Evolutionary conservation across 2,888 invertebrate species (phyloP).

Genomic region (Biston betularia): DNA sequence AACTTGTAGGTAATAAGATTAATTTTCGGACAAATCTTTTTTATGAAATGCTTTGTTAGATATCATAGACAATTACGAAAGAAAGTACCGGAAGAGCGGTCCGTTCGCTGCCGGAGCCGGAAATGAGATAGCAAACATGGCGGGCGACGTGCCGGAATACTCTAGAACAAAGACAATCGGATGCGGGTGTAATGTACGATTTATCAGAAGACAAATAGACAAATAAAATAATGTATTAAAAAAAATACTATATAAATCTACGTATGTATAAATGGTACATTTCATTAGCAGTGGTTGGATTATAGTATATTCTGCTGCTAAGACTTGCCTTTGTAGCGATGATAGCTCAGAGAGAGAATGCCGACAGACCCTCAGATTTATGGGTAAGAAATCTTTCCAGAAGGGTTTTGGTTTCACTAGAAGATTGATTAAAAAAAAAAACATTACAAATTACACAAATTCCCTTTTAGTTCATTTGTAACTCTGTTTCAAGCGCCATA

Average conservation of each 20-base stretch:
- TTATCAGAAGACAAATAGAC: neutral
- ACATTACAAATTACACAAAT: too few relatives aligned
- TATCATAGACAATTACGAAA: slow-evolving; percentile 46
- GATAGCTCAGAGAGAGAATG: slow-evolving; percentile 35
- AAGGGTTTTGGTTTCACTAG: slow-evolving; percentile 11
- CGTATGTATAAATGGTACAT: too few relatives aligned
- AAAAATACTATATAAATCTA: too few relatives aligned
- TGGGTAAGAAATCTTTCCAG: slow-evolving; percentile 27
- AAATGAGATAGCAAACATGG: slow-evolving; percentile 57
- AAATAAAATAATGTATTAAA: too few relatives aligned
- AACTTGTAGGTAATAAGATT: neutral
- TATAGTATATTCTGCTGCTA: too few relatives aligned
- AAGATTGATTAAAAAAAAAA: neutral
- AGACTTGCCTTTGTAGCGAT: too few relatives aligned
- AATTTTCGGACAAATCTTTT: slow-evolving; percentile 1
- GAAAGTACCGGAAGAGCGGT: slow-evolving; percentile 52
- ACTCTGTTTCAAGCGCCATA: too few relatives aligned
- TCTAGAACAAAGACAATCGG: slow-evolving; percentile 33
- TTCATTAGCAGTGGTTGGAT: too few relatives aligned
- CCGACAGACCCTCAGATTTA: slow-evolving; percentile 49
- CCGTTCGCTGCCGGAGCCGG: slow-evolving; percentile 53
- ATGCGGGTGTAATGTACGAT: neutral
- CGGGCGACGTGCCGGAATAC: slow-evolving; percentile 40
- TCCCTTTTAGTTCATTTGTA: neutral
- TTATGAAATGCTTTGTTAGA: slow-evolving; percentile 5